Evolutionary conservation across 1,140 invertebrate genomes (phyloP), one percentile per base, ranked within the genome.

Genomic region (Drosophila miranda): DNA sequence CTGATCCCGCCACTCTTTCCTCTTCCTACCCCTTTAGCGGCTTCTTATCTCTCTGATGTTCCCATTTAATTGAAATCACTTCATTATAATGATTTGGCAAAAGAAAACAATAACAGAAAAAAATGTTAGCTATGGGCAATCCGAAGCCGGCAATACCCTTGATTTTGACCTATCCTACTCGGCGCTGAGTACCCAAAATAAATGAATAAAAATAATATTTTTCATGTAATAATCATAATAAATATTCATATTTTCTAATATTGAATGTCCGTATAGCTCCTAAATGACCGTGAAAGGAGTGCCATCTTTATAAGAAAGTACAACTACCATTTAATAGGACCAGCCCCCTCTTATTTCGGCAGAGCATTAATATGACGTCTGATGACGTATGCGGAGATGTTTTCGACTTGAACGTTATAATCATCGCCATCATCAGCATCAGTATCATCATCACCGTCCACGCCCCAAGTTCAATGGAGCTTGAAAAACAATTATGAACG

Each of bases 401-500:
- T 86, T 81, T 77, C 51, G 66, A 74, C 63, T 77, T 50, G 53
- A 26, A 30, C 72, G 60, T 52, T 64, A 61, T 19, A 19, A 19
- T 19, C 19, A 19, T 19, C 19, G 19, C 19, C 19, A 19, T 56
- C 63, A 62, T 78, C 54, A 78, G 58, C 67, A 71, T 74, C 71
- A 45, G 53, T 59, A 23, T 42, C 64, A 79, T 66, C 68, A 16
- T 48, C 64, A 56, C 54, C 62, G 66, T 67, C 59, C 26, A 42
- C 66, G 63, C 60, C 46, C 74, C 66, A 70, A 84, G 75, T 79
- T 83, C 72, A 79, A 72, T 84, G 73, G 57, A 84, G 81, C 77
- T 81, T 80, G 68, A 76, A 84, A 74, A 84, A 81, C 77, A 84
- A 80, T 86, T 86, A 86, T 80, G 71, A 67, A 69, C 41, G 43